A percentile compares a stretch with the other conserved stretches of the same genome.
Conservation (phyloP, 92 coral and sea anemone species). For the Virgularia gustaviana region DNA sequence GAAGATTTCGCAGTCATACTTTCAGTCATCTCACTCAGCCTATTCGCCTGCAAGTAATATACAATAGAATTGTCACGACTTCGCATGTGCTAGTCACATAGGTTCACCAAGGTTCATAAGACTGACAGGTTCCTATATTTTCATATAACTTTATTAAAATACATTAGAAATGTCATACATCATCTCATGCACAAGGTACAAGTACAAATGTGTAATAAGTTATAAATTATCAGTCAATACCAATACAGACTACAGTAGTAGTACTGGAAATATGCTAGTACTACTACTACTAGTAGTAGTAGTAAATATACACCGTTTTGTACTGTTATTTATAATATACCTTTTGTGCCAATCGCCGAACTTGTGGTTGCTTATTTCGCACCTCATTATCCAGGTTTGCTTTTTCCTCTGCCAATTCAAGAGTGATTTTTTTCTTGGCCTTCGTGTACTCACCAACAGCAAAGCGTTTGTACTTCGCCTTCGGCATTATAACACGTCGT, state of each 20-base stretch:
- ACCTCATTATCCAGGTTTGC: slow-evolving; percentile 27
- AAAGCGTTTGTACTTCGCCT: slow-evolving; percentile 42
- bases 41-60: not conserved
- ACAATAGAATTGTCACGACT: too few species aligned
- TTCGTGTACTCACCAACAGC: slow-evolving; percentile 42
- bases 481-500: not conserved
- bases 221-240: not conserved
- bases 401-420: slow-evolving; percentile 39
- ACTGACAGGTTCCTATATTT: too few species aligned
- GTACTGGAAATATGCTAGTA: not conserved
- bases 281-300: not conserved
- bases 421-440: slow-evolving; percentile 19
- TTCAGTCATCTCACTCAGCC: not conserved
- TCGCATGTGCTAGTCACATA: too few species aligned
- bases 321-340: slow-evolving; percentile 21
- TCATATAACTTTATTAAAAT: too few species aligned
- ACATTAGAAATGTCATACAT: too few species aligned
- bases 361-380: slow-evolving; percentile 35
- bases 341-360: slow-evolving; percentile 47
- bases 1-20: not conserved
- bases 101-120: too few species aligned
- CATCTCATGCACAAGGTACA: too few species aligned
- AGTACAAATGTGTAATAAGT: too few species aligned
- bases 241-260: not conserved
- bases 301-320: not conserved